phyloP scores from a whole-genome alignment of 2,888 invertebrate genomes.

The Sesia apiformis region DNA sequence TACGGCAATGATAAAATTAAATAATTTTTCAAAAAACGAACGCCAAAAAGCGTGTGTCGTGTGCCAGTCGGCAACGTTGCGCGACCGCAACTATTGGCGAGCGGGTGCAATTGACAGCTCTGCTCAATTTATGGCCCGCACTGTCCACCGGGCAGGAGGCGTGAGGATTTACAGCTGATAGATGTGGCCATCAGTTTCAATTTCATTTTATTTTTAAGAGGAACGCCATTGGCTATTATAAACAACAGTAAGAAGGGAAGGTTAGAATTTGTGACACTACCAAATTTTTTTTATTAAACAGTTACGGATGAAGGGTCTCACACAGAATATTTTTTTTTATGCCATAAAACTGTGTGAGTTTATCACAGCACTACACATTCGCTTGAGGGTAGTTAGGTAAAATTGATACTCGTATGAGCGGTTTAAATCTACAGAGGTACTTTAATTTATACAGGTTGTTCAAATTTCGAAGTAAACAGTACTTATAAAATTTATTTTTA shows the following conservation, averaged over 20 bases:
- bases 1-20: background rate
- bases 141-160: conserved; percentile 48
- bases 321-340: too few relatives aligned
- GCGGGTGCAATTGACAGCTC: conserved; percentile 71
- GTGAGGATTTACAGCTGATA: conserved; percentile 9
- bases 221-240: background rate
- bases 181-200: conserved; percentile 14
- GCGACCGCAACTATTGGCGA: conserved; percentile 69
- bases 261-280: too few relatives aligned
- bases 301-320: too few relatives aligned
- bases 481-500: too few relatives aligned
- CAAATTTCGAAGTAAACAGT: too few relatives aligned
- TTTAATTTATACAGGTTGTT: too few relatives aligned
- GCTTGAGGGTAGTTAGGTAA: too few relatives aligned
- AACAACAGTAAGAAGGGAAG: background rate
- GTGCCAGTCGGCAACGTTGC: conserved; percentile 17
- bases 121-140: conserved; percentile 71
- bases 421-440: too few relatives aligned
- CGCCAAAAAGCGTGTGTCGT: conserved; percentile 4
- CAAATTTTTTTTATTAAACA: too few relatives aligned
- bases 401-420: too few relatives aligned
- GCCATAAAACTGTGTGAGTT: too few relatives aligned
- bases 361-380: too few relatives aligned
- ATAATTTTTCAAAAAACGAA: conserved; percentile 9
- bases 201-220: background rate